Base-by-base conservation (phyloP, 2,113 vertebrate species). In the Pleuronectes platessa region DNA sequence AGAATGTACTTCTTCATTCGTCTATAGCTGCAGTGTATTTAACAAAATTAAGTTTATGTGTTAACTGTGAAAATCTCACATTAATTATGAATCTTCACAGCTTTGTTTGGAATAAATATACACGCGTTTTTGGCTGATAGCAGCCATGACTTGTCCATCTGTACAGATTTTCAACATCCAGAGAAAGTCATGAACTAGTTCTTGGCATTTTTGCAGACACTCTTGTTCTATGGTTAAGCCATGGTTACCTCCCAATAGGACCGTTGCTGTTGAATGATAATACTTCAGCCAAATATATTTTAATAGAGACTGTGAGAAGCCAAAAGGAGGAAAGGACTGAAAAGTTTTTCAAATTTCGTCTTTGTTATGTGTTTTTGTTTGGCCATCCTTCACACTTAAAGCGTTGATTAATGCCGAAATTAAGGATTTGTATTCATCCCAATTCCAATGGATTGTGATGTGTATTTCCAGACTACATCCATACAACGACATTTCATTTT, bases 31-130 rank as follows among this genome's bases (percentile, higher is more conserved):
- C 24, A 71, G 65, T 81, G 71, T 51, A 58, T 76, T 68, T 42
- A 71, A 75, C 74, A 84, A 90, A 90, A 84, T 71, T 11, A 79
- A 88, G 82, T 89, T 82, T 65, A 78, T 78, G 85, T 87, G 83
- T 75, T 78, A 89, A 74, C 79, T 91, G 91, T 91, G 90, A 92
- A 92, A 87, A 79, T 92, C 91, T 90, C 91, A 91, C 90, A 85
- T 89, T 84, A 82, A 90, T 90, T 87, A 89, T 76, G 82, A 90
- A 89, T 89, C 85, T 88, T 90, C 89, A 87, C 88, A 91, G 88
- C 88, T 90, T 91, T 90, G 89, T 86, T 89, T 89, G 82, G 83
- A 75, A 79, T 71, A 88, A 88, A 89, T 74, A 86, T 73, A 83
- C 74, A 76, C 87, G 77, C 72, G 61, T 89, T 88, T 84, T 83